Evolutionary conservation across 2,888 invertebrate species (phyloP), one percentile per base, ranked within the genome.

Genomic region (Cyclophora punctaria): DNA sequence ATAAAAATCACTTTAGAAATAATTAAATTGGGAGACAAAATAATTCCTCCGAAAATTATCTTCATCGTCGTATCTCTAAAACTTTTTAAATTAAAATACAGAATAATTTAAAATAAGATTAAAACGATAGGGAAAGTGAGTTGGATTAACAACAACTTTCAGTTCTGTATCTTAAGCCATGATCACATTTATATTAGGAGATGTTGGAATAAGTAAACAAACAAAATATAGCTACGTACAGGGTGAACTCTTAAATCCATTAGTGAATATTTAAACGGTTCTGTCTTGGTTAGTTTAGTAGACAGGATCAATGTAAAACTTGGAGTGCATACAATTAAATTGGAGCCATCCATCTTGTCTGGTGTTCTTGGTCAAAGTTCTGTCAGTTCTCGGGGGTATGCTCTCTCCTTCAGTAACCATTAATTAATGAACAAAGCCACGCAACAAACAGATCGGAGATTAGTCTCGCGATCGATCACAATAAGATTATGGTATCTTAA

Each of bases 311-410:
- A 47, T 50, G 52, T 51, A 55, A 59, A 60, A 59, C 53, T 52
- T 54, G 48, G 54, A 55, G 57, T 68, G 67, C 68, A 70, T 59
- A 57, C 53, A 58, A 63, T 63, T 60, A 62, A 46, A 48, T 47
- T 48, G 51, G 49, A 48, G 62, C 69, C 60, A 72, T 76, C 64
- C 62, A 62, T 77, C 74, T 75, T 74, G 67, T 77, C 74, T 75
- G 73, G 67, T 37, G 62, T 55, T 66, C 63, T 61, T 62, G 67
- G 62, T 58, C 61, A 60, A 80, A 81, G 71, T 80, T 80, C 63
- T 77, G 76, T 79, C 74, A 57, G 58, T 54, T 74, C 76, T 66
- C 73, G 55, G 54, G 68, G 50, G 75, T 67, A 67, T 68, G 53
- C 60, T 57, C 61, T 48, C 37, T 37, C 37, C 37, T 37, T 5